phyloP scores from a whole-genome alignment of 1,140 invertebrate species.

The Drosophila oshimai region DNA sequence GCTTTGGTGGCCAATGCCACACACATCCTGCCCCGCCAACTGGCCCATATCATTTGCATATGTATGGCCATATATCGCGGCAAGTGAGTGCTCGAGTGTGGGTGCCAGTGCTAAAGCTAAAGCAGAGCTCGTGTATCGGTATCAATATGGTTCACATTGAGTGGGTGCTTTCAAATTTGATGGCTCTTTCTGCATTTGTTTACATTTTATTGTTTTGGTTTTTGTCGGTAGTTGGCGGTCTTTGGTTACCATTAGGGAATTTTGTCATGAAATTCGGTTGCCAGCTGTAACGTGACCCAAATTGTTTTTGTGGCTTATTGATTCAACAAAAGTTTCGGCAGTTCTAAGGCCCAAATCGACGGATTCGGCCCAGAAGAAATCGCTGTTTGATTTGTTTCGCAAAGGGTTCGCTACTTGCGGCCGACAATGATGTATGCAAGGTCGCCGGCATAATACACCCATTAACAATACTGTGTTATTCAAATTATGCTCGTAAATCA shows the following conservation, averaged over 20 bases:
- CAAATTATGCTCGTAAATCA: constrained; percentile 47
- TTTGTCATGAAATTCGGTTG: constrained; percentile 77
- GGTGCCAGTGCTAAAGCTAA: constrained; percentile 5
- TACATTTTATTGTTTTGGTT: constrained; percentile 78
- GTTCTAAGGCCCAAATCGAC: constrained; percentile 54
- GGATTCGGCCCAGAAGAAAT: constrained; percentile 38
- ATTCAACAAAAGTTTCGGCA: constrained; percentile 80
- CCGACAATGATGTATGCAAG: constrained; percentile 47
- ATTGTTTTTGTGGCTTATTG: constrained; percentile 81
- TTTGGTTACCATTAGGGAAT: constrained; percentile 73
- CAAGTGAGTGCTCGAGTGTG: constrained; percentile 34
- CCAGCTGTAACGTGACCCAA: constrained; percentile 78
- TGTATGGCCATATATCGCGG: constrained; percentile 48
- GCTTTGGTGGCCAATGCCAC: constrained; percentile 34
- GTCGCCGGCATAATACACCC: constrained; percentile 35
- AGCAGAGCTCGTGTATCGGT: constrained; percentile 29
- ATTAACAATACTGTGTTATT: constrained; percentile 38
- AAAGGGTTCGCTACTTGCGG: constrained; percentile 47
- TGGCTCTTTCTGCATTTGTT: constrained; percentile 73
- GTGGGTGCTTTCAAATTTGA: constrained; percentile 76
- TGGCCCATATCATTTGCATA: constrained; percentile 74
- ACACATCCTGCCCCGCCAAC: constrained; percentile 3
- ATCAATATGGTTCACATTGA: constrained; percentile 65
- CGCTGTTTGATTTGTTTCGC: constrained; percentile 73
- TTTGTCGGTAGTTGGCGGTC: constrained; percentile 19